Percentiles rank a stretch among this genome's conserved stretches.
Conservation (phyloP, 1,140 invertebrate genomes). For the Ceratina japonica region DNA sequence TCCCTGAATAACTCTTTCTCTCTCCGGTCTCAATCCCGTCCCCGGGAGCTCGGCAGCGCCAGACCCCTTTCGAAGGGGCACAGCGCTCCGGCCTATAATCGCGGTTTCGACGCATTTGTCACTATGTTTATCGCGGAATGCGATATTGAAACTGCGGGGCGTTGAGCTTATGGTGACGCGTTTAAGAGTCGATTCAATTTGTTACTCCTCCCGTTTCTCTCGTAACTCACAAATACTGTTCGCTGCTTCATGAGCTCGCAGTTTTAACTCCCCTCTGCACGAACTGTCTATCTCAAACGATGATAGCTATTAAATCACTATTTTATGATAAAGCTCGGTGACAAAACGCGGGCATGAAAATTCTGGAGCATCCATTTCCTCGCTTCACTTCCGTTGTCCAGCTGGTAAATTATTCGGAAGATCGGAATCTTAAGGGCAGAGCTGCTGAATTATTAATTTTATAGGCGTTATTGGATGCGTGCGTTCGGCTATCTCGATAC, state of each 20-base stretch:
- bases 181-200: slow-evolving; percentile 41
- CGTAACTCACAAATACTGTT: not conserved
- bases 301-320: too few species aligned
- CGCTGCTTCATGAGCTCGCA: not conserved
- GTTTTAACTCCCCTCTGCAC: not conserved
- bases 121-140: slow-evolving; percentile 54
- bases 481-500: slow-evolving; percentile 21
- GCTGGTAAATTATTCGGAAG: slow-evolving; percentile 35
- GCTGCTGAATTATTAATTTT: slow-evolving; percentile 42
- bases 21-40: not conserved
- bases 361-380: not conserved
- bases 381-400: not conserved
- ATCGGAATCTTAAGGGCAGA: slow-evolving; percentile 18
- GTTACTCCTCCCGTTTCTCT: slow-evolving; percentile 26
- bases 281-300: not conserved
- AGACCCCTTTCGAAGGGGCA: slow-evolving; percentile 39
- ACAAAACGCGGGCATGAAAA: not conserved
- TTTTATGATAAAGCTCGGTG: not conserved
- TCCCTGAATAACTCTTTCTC: slow-evolving; percentile 54
- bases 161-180: slow-evolving; percentile 45
- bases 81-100: slow-evolving; percentile 36
- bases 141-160: slow-evolving; percentile 43
- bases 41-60: not conserved
- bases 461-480: slow-evolving; percentile 31
- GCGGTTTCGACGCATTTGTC: slow-evolving; percentile 63